These are phyloP conservation scores for Enteromius paludinosus DNA, from an alignment of 2,797 vertebrate species.

Conservation along the genomic window DNA sequence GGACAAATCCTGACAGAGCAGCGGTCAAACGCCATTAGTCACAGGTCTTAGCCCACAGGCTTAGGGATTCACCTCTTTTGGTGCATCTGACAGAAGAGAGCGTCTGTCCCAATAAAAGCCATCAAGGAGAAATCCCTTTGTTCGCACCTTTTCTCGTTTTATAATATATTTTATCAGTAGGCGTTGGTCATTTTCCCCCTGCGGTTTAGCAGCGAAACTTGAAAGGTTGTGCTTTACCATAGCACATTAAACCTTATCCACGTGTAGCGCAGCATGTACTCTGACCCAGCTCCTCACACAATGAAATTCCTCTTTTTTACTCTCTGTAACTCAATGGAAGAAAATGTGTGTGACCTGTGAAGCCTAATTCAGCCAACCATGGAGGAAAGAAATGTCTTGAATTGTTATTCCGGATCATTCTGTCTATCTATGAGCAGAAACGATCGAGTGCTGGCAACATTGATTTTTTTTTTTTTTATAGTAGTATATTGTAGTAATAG, in stretches of 20 bases:
- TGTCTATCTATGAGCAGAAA: not conserved
- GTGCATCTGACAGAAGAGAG: slow-evolving; percentile 58
- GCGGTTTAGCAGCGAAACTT: slow-evolving; percentile 69
- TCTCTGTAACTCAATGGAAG: slow-evolving; percentile 45
- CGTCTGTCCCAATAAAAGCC: slow-evolving; percentile 74
- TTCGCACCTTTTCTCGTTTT: slow-evolving; percentile 72
- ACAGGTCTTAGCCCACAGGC: slow-evolving; percentile 86
- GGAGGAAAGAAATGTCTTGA: slow-evolving; percentile 8
- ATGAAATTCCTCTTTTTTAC: slow-evolving; percentile 53
- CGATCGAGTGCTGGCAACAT: not conserved
- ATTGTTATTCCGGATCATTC: not conserved
- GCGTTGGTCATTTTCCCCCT: slow-evolving; percentile 64
- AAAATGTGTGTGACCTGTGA: slow-evolving; percentile 34
- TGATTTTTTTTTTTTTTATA: not conserved
- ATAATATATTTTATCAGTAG: slow-evolving; percentile 71
- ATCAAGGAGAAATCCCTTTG: slow-evolving; percentile 77
- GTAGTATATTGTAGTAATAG: not conserved
- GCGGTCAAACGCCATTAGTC: slow-evolving; percentile 87
- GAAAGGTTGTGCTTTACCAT: slow-evolving; percentile 62
- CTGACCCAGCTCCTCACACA: slow-evolving; percentile 70
- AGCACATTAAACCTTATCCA: slow-evolving; percentile 69
- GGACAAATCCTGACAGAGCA: slow-evolving; percentile 73
- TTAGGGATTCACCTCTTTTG: slow-evolving; percentile 69
- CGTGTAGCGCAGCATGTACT: slow-evolving; percentile 77
- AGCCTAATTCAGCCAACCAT: slow-evolving; percentile 3